Conservation (phyloP, 2,113 vertebrate species). For the Gulo gulo region DNA sequence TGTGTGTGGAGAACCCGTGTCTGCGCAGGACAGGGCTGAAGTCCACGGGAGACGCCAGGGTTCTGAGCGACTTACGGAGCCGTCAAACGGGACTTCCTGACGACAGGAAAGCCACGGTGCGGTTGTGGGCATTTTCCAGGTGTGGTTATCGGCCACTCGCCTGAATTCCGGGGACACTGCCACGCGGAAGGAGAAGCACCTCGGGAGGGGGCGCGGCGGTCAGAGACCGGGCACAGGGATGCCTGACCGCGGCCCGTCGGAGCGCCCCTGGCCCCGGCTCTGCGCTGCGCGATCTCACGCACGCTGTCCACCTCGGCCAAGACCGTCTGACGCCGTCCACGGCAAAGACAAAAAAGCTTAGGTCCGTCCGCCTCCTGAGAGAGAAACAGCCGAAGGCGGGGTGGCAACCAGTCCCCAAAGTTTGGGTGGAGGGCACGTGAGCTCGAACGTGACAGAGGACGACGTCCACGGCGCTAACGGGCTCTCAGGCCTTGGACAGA, state of each 20-base stretch:
- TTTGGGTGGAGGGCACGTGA: no score
- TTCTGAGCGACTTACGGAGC: rapidly evolving
- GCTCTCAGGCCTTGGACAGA: not conserved
- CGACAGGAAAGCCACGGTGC: constrained; percentile 61
- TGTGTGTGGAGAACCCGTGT: rapidly evolving
- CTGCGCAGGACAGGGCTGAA: not conserved
- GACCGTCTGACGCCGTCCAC: no score
- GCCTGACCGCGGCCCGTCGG: not conserved
- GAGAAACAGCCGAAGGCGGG: no score
- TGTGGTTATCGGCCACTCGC: constrained; percentile 82
- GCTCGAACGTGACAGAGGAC: rapidly evolving
- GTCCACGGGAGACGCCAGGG: not conserved
- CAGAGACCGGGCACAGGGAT: not conserved
- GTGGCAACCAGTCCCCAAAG: not conserved
- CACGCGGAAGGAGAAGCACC: constrained; percentile 53
- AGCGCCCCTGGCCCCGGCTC: not conserved
- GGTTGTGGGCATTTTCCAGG: constrained; percentile 88
- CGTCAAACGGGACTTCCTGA: constrained; percentile 30
- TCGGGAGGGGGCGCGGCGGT: not conserved
- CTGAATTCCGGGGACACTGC: constrained; percentile 85
- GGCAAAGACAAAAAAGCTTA: not conserved
- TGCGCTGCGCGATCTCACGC: not conserved
- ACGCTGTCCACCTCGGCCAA: not conserved
- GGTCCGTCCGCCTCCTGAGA: not conserved
- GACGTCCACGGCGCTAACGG: rapidly evolving